phyloP scores from a whole-genome alignment of 2,113 vertebrate genomes.

The Camelus dromedarius region DNA sequence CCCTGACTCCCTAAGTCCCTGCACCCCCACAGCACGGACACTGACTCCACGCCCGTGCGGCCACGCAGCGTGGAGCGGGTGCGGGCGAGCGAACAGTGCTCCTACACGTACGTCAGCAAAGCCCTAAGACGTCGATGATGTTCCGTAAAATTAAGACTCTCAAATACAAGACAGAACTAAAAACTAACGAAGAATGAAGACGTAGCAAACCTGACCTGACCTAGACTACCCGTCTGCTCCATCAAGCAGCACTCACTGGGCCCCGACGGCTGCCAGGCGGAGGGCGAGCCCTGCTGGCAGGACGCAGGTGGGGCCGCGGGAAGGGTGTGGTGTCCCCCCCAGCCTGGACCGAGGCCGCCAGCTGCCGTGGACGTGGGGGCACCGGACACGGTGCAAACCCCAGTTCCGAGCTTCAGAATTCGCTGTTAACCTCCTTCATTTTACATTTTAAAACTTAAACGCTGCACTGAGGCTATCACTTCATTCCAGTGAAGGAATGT shows the following conservation, averaged over 20 bases:
- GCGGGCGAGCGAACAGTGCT: background rate
- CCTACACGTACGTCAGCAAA: background rate
- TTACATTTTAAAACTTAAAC: background rate
- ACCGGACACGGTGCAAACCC: rapidly evolving
- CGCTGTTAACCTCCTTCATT: background rate
- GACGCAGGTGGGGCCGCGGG: too few relatives aligned
- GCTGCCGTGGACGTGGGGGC: rapidly evolving
- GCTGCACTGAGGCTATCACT: rapidly evolving
- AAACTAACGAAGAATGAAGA: background rate
- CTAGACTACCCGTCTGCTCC: background rate
- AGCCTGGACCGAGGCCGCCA: background rate
- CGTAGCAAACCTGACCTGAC: background rate
- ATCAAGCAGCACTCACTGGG: too few relatives aligned
- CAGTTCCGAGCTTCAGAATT: background rate
- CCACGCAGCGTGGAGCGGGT: background rate
- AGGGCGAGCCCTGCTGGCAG: too few relatives aligned
- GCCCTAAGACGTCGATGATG: background rate
- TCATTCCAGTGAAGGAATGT: background rate
- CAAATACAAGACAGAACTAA: background rate
- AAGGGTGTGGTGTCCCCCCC: too few relatives aligned
- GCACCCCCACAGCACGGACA: background rate
- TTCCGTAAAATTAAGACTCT: background rate
- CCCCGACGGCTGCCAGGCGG: background rate
- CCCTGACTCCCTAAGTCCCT: too few relatives aligned
- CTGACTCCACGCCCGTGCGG: background rate